Conservation (phyloP, 2,797 vertebrate species). For the Epinephelus malabaricus region DNA sequence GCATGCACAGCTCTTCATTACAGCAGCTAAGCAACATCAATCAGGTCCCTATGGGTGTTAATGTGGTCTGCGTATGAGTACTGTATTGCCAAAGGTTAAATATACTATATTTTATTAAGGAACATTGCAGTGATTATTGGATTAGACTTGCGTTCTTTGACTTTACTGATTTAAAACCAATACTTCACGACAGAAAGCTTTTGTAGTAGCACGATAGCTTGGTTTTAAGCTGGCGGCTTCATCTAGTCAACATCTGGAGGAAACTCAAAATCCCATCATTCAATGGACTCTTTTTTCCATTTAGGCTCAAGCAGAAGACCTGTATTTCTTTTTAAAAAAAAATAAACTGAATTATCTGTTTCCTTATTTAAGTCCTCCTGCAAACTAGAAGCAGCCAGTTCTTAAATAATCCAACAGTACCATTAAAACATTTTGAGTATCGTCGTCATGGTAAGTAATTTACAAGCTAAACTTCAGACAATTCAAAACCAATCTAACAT, state of each 20-base stretch:
- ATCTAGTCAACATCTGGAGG: conserved; percentile 5
- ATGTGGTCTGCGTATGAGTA: conserved; percentile 54
- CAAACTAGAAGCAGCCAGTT: conserved; percentile 18
- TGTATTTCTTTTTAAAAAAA: not conserved
- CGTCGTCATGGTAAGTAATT: conserved; percentile 5
- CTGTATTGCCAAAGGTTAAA: conserved; percentile 69
- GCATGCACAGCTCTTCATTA: conserved; percentile 71
- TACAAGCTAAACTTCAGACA: conserved; percentile 21
- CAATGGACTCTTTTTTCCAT: conserved; percentile 7
- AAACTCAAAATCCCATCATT: conserved; percentile 22
- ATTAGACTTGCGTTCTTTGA: conserved; percentile 20
- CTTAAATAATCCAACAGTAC: conserved; percentile 8
- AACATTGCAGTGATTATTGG: conserved; percentile 29
- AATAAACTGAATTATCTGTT: not conserved
- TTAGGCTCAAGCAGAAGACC: not conserved
- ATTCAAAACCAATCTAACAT: conserved; percentile 41
- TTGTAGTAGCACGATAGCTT: not conserved
- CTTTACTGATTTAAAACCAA: conserved; percentile 18
- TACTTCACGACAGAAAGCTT: conserved; percentile 19
- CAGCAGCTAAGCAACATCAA: conserved; percentile 62
- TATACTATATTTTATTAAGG: conserved; percentile 33
- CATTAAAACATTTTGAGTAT: conserved; percentile 14
- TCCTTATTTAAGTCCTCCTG: conserved; percentile 7
- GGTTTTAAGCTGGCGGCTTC: conserved; percentile 33
- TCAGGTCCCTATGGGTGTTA: conserved; percentile 61